A percentile compares a stretch with the other conserved stretches of the same genome.
These are phyloP conservation scores for Drosophila burlai DNA, from an alignment of 1,140 invertebrate species.

Conservation along the genomic window DNA sequence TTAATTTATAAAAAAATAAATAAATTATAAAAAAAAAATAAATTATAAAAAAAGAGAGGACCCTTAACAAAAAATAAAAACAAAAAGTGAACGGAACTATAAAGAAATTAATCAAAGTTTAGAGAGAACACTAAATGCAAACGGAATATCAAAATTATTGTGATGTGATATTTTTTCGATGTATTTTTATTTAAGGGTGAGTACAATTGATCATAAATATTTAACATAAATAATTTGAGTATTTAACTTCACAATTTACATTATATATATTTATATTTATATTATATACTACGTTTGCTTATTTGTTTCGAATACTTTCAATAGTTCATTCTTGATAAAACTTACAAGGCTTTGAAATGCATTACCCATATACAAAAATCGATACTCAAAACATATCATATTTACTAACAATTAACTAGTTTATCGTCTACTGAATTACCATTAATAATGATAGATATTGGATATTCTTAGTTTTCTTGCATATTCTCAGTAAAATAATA, in stretches of 20 bases:
- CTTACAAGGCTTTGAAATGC: no score
- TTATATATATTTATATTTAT: no score
- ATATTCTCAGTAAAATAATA: no score
- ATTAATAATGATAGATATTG: no score
- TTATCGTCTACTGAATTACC: no score
- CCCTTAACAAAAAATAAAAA: background rate
- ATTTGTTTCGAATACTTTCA: no score
- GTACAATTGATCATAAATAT: slow-evolving; percentile 14
- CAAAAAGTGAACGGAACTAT: slow-evolving; percentile 37
- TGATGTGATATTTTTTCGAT: slow-evolving; percentile 84
- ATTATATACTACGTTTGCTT: no score
- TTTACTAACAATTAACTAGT: no score
- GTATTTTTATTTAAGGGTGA: slow-evolving; percentile 74
- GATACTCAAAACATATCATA: no score
- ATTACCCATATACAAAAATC: background rate
- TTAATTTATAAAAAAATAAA: slow-evolving; percentile 66
- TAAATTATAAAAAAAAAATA: slow-evolving; percentile 14
- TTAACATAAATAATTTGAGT: background rate
- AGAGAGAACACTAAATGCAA: slow-evolving; percentile 54
- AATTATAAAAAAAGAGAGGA: slow-evolving; percentile 44
- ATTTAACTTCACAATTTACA: background rate
- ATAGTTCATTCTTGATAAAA: background rate
- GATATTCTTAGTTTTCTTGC: no score
- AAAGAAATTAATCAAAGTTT: slow-evolving; percentile 35
- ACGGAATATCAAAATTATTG: slow-evolving; percentile 74